Evolutionary conservation across 2,888 invertebrate genomes (phyloP).

Genomic region (Osmoderma eremita): DNA sequence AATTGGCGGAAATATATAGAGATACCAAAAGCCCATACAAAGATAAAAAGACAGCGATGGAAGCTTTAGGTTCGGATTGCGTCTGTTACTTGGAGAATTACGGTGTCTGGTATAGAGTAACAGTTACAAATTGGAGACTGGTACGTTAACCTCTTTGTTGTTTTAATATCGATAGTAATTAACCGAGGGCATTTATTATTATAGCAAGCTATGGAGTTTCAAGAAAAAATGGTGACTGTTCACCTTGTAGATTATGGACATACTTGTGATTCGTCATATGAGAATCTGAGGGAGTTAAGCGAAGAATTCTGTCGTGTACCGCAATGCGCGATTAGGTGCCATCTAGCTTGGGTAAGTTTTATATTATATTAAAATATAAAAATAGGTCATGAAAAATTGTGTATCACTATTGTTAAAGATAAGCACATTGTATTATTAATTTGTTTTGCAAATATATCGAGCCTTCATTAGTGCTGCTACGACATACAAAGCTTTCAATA

Average conservation of each 20-base stretch:
- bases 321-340: conserved; percentile 39
- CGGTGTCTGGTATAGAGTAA: conserved; percentile 31
- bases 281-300: conserved; percentile 27
- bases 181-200: not conserved
- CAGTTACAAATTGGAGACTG: conserved; percentile 37
- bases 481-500: too few species aligned
- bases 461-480: too few species aligned
- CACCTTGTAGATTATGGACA: conserved; percentile 40
- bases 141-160: conserved; percentile 28
- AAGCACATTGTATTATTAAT: too few species aligned
- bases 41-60: conserved; percentile 37
- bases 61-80: conserved; percentile 29
- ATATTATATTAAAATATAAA: too few species aligned
- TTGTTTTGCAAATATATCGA: too few species aligned
- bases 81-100: conserved; percentile 35
- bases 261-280: conserved; percentile 14
- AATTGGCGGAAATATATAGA: conserved; percentile 24
- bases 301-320: conserved; percentile 28
- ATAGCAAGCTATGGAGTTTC: conserved; percentile 14
- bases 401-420: too few species aligned
- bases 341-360: conserved; percentile 36
- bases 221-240: conserved; percentile 29
- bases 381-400: too few species aligned
- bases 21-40: conserved; percentile 6
- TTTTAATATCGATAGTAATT: not conserved